Conservation (phyloP, 2,797 vertebrate species). For the Heterohyrax brucei region DNA sequence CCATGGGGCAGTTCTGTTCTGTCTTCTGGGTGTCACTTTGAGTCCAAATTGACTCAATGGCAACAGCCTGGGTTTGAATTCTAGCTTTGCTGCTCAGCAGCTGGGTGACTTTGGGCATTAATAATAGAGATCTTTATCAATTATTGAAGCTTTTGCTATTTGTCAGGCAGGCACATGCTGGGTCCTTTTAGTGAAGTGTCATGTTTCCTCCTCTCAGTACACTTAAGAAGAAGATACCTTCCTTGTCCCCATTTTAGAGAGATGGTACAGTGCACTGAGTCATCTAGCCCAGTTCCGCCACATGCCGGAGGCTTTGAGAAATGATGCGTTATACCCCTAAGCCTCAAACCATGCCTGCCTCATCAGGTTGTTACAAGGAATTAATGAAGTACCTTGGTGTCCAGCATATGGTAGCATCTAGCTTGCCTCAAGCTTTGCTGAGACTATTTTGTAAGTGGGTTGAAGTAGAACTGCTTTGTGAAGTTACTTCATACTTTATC, state of each 20-base stretch:
- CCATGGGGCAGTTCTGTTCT: no score
- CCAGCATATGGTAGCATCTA: neutral
- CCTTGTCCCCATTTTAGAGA: slow-evolving; percentile 44
- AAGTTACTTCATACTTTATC: slow-evolving; percentile 35
- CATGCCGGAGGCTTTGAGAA: slow-evolving; percentile 33
- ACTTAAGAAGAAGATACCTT: neutral
- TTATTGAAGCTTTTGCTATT: slow-evolving; percentile 7
- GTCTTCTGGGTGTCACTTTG: no score
- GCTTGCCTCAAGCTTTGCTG: neutral
- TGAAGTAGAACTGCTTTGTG: neutral
- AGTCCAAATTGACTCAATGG: no score
- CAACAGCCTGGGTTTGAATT: neutral
- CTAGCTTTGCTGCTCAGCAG: neutral
- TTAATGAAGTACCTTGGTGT: neutral
- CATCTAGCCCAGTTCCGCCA: slow-evolving; percentile 10
- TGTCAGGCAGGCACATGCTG: neutral
- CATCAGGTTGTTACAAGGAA: neutral
- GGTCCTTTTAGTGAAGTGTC: neutral
- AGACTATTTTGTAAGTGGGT: neutral
- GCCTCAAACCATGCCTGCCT: neutral
- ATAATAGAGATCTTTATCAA: neutral
- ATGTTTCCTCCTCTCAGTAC: neutral
- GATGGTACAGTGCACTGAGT: neutral
- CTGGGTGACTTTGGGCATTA: neutral
- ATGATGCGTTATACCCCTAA: neutral